Evolutionary conservation across 2,888 invertebrate genomes (phyloP).

Genomic region (Sepiola atlantica): DNA sequence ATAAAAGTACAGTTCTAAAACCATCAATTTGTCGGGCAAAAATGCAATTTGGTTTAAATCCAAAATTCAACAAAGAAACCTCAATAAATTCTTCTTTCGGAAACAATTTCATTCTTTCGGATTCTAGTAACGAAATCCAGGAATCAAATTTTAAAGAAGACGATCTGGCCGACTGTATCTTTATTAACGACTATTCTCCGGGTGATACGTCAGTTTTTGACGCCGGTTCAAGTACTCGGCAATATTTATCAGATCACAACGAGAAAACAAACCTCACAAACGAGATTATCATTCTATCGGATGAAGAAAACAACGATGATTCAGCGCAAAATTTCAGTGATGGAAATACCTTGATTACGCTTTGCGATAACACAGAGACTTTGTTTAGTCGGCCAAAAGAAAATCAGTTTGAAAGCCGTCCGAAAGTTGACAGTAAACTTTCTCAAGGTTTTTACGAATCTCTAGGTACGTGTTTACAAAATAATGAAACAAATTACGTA

Average conservation of each 20-base stretch:
- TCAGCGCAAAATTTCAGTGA: neutral
- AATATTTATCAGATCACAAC: neutral
- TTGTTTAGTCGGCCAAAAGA: neutral
- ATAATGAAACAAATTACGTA: neutral
- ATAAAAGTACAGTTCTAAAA: neutral
- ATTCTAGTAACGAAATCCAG: neutral
- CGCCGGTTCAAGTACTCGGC: neutral
- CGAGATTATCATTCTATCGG: neutral
- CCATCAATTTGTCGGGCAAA: neutral
- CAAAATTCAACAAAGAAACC: neutral
- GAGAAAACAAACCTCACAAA: neutral
- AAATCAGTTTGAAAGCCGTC: neutral
- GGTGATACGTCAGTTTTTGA: neutral
- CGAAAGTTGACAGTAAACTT: neutral
- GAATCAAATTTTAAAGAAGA: neutral
- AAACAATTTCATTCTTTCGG: neutral
- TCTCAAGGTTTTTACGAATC: neutral
- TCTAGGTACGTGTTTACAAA: neutral
- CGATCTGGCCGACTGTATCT: neutral
- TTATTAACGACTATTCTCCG: neutral
- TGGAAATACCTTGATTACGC: neutral
- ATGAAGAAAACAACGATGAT: neutral
- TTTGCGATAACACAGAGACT: neutral
- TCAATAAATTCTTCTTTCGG: neutral
- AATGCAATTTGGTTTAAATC: neutral